These are phyloP conservation scores for Zeugodacus cucurbitae DNA, from an alignment of 1,140 invertebrate genomes.

Conservation along the genomic window DNA sequence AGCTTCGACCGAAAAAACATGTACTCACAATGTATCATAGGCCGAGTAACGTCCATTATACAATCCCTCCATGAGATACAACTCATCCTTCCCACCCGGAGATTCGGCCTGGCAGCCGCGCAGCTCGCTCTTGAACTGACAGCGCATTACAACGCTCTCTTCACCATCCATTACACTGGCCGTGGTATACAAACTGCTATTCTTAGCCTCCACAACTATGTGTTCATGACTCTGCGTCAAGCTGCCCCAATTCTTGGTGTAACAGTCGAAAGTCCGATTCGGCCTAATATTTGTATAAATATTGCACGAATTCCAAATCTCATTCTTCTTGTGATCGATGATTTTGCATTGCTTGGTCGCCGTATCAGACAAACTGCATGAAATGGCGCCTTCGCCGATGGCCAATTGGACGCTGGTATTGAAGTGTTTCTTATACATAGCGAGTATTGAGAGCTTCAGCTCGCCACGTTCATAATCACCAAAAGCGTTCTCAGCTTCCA, in stretches of 20 bases:
- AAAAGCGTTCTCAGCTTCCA: slow-evolving; percentile 41
- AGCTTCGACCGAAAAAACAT: too few species aligned
- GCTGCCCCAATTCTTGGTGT: slow-evolving; percentile 41
- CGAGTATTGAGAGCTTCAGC: slow-evolving; percentile 8
- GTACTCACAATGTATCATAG: slow-evolving; percentile 44
- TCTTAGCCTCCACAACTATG: slow-evolving; percentile 41
- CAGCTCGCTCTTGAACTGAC: slow-evolving; percentile 33
- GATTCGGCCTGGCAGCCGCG: slow-evolving; percentile 41
- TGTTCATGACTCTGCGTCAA: slow-evolving; percentile 41
- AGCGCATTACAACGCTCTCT: not conserved
- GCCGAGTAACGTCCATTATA: slow-evolving; percentile 43
- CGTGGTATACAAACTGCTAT: not conserved
- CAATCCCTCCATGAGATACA: slow-evolving; percentile 45
- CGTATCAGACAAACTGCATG: slow-evolving; percentile 5
- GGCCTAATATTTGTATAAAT: slow-evolving; percentile 42
- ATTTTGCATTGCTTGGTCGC: slow-evolving; percentile 45
- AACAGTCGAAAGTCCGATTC: slow-evolving; percentile 44
- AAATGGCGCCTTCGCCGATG: slow-evolving; percentile 38
- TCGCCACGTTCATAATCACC: slow-evolving; percentile 39
- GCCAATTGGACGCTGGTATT: slow-evolving; percentile 42
- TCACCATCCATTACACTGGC: not conserved
- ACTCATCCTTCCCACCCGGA: slow-evolving; percentile 37
- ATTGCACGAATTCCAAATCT: slow-evolving; percentile 25
- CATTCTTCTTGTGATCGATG: slow-evolving; percentile 36
- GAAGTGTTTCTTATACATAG: slow-evolving; percentile 38